These are phyloP conservation scores for Tetrapedia diversipes DNA, from an alignment of 2,888 invertebrate species.

Conservation along the genomic window DNA sequence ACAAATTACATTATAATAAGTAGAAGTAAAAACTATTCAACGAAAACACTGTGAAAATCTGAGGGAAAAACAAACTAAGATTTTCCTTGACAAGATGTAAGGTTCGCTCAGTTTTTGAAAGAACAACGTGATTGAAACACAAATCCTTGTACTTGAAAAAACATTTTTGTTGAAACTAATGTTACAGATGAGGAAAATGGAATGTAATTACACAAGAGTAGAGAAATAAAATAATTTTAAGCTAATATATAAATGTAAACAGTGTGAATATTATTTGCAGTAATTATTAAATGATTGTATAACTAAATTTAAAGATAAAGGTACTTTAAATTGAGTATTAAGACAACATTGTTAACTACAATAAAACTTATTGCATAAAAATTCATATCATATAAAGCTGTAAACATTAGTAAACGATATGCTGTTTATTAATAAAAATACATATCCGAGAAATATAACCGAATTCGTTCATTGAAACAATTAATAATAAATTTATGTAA, in stretches of 20 bases:
- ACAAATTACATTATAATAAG: neutral
- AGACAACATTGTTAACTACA: too few relatives aligned
- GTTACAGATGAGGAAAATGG: neutral
- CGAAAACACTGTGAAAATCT: neutral
- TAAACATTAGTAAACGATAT: neutral
- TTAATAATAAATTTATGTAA: slow-evolving; percentile 2
- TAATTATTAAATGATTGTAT: too few relatives aligned
- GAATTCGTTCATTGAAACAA: neutral
- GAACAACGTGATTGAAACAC: neutral
- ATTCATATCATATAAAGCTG: too few relatives aligned
- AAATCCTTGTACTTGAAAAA: neutral
- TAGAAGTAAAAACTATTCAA: neutral
- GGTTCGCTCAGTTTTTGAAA: neutral
- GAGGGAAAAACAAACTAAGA: neutral
- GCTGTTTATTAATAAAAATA: neutral
- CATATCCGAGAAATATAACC: neutral
- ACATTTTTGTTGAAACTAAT: neutral
- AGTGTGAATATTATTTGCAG: neutral
- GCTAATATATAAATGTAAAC: neutral
- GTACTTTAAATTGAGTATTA: too few relatives aligned
- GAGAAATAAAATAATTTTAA: neutral
- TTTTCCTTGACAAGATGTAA: slow-evolving; percentile 9
- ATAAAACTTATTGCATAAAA: too few relatives aligned
- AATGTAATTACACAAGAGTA: neutral
- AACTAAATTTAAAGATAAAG: too few relatives aligned